Conservation (phyloP, 2,888 invertebrate genomes). For the Himalopsyche anomala region DNA sequence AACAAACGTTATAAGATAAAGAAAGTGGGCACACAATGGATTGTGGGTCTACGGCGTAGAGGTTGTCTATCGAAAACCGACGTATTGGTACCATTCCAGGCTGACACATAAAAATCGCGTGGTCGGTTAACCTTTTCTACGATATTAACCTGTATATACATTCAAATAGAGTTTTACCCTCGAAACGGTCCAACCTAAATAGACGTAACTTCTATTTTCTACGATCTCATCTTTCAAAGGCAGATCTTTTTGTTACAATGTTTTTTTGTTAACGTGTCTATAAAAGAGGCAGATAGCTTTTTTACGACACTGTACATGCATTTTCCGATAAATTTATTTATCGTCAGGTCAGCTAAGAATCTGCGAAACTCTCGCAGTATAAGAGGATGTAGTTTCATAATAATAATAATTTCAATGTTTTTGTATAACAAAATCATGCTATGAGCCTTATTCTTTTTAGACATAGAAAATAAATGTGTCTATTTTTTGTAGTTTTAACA, state of each 20-base stretch:
- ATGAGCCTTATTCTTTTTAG: no score
- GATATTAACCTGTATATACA: constrained; percentile 28
- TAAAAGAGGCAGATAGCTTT: constrained; percentile 31
- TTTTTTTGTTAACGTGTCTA: constrained; percentile 42
- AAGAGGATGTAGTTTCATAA: no score
- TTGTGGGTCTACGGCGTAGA: background rate
- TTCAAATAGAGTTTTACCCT: constrained; percentile 31
- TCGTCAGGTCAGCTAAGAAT: constrained; percentile 4
- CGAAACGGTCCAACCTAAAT: constrained; percentile 25
- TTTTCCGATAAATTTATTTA: constrained; percentile 37
- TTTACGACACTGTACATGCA: constrained; percentile 24
- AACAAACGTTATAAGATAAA: background rate
- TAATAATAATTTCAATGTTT: no score
- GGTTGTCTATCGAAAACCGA: constrained; percentile 25
- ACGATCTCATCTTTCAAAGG: constrained; percentile 37
- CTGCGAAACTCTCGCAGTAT: no score
- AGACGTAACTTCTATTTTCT: constrained; percentile 25
- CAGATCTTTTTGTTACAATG: constrained; percentile 42
- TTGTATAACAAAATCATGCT: no score
- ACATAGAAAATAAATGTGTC: no score
- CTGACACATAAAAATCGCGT: constrained; percentile 39
- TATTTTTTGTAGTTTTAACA: no score
- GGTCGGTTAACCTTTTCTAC: constrained; percentile 40
- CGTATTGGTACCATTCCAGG: constrained; percentile 29
- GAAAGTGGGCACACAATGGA: constrained; percentile 27